Evolutionary conservation across 1,140 invertebrate genomes (phyloP), one percentile per base, ranked within the genome.

Genomic region (Hermetia illucens): DNA sequence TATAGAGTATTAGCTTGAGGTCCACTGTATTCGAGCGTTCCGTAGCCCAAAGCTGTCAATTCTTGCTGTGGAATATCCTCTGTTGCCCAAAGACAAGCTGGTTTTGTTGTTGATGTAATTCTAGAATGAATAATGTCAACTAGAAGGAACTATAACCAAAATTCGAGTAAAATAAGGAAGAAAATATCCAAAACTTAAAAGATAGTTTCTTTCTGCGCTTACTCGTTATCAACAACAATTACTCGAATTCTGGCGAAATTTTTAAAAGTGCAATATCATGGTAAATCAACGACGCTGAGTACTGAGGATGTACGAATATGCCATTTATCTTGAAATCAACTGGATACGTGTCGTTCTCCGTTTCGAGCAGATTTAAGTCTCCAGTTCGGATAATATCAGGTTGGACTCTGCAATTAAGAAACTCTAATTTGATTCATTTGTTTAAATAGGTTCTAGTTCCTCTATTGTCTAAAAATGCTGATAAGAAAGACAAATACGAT

Each of bases 191-290:
- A 9, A 9, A 9, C 13, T 27, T 27, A n/a, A n/a, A n/a, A n/a
- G n/a, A n/a, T n/a, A n/a, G n/a, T 27, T 27, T 27, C 13, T 27
- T 27, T 9, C 24, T 27, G 8, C 13, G 8, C 13, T 27, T 27
- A 27, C 13, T 9, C 8, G 24, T 9, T 27, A 9, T 13, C 13
- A 9, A 27, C 24, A 13, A 27, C 13, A 13, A 27, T 27, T 42
- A 21, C 0, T 34, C 13, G 1, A 33, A 4, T 6, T 36, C 17
- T 0, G 13, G 20, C 2, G 47, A 46, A 38, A 58, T 32, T 24
- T 56, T 51, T n/a, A 58, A 33, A 9, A 58, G 33, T 0, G 55
- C 55, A 25, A 58, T 56, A 31, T 58, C 55, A 35, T 58, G 53
- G 18, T 58, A 56, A 3, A 38, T 38, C 1, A 30, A 29, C 15